Conservation (phyloP, 2,113 vertebrate genomes). For the Tragelaphus scriptus region DNA sequence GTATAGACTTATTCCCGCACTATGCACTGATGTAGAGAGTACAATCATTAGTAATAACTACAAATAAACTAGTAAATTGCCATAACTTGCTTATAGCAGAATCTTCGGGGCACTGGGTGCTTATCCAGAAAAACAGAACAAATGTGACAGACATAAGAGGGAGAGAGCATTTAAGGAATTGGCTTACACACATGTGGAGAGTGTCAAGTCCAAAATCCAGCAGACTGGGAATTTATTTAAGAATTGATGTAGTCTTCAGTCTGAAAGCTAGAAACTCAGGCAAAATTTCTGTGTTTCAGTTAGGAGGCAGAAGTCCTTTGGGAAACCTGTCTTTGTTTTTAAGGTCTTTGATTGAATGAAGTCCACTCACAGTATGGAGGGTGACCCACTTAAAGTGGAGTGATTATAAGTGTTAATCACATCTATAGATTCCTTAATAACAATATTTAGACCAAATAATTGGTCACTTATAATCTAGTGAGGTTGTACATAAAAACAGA, state of each 20-base stretch:
- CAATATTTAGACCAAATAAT: background rate
- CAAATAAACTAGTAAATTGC: background rate
- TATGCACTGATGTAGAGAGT: background rate
- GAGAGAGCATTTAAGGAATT: background rate
- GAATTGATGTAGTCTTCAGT: background rate
- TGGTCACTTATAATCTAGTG: background rate
- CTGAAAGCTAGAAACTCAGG: background rate
- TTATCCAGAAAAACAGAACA: background rate
- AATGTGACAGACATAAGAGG: background rate
- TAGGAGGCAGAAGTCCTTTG: background rate
- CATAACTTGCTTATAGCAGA: background rate
- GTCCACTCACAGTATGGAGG: background rate
- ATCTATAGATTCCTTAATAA: background rate
- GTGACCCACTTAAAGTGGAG: background rate
- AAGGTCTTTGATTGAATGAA: background rate
- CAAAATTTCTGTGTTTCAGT: background rate
- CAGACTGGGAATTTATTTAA: background rate
- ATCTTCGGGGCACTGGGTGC: background rate
- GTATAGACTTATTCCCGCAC: background rate
- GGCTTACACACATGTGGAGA: background rate
- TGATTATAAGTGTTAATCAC: background rate
- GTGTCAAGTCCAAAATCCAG: background rate
- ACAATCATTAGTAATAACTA: background rate
- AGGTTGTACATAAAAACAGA: background rate
- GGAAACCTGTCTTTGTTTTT: background rate